Evolutionary conservation across 2,888 invertebrate genomes (phyloP).

Genomic region (Nineta flava): DNA sequence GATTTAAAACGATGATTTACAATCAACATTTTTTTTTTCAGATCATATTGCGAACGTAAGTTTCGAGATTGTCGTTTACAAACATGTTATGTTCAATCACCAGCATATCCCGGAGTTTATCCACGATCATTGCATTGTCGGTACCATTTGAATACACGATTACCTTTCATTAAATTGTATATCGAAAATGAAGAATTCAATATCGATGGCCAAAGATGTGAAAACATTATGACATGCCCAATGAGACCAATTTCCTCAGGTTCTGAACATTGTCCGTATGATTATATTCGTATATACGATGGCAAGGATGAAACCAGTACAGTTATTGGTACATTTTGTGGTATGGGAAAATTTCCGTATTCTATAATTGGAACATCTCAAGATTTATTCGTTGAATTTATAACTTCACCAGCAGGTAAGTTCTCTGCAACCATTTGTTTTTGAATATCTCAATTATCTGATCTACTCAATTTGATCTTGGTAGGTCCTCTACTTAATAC

Average conservation of each 20-base stretch:
- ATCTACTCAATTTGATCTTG: constrained; percentile 6
- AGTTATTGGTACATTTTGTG: constrained; percentile 81
- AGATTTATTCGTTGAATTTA: constrained; percentile 76
- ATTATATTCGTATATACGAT: constrained; percentile 79
- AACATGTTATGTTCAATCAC: constrained; percentile 87
- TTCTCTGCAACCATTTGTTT: background rate
- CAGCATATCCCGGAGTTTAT: constrained; percentile 85
- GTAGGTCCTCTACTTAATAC: constrained; percentile 76
- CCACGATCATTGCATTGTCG: constrained; percentile 82
- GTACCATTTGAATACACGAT: constrained; percentile 74
- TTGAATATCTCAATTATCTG: background rate
- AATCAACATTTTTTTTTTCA: constrained; percentile 28
- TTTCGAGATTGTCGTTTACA: constrained; percentile 79
- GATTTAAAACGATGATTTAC: no score
- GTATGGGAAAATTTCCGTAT: constrained; percentile 86
- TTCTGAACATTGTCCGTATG: constrained; percentile 75
- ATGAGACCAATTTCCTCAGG: constrained; percentile 81
- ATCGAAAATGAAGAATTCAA: constrained; percentile 89
- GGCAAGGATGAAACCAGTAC: constrained; percentile 77
- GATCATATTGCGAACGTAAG: constrained; percentile 75
- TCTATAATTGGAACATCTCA: constrained; percentile 86
- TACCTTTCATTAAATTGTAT: constrained; percentile 80
- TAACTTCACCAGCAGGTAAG: constrained; percentile 71
- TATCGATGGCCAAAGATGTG: constrained; percentile 83
- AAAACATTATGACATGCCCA: constrained; percentile 89